Conservation (phyloP, 2,113 vertebrate species). For the Seriola dumerili region DNA sequence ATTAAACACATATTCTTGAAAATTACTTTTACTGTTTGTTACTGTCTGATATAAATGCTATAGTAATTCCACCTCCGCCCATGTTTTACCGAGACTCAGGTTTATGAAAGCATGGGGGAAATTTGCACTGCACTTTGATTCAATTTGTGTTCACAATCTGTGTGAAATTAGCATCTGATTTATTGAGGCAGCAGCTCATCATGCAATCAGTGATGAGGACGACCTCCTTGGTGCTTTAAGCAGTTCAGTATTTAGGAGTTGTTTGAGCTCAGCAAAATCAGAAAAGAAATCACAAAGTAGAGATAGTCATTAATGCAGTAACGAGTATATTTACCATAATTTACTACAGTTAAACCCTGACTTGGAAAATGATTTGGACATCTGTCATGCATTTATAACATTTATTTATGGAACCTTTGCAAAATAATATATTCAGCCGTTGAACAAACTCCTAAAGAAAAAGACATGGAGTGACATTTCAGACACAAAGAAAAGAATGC, state of each 20-base stretch:
- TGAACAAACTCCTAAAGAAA: neutral
- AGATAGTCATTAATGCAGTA: neutral
- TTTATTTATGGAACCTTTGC: neutral
- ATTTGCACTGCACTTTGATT: conserved; percentile 5
- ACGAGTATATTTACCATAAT: neutral
- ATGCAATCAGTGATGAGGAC: neutral
- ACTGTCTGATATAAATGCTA: no score
- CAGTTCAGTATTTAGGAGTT: neutral
- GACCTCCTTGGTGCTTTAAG: neutral
- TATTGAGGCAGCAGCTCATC: neutral
- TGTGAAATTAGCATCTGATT: conserved; percentile 25
- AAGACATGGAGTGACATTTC: conserved; percentile 17
- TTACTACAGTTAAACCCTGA: neutral
- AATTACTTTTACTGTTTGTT: no score
- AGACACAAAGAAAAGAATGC: neutral
- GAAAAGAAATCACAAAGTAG: neutral
- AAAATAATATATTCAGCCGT: neutral
- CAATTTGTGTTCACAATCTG: neutral
- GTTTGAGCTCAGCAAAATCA: neutral
- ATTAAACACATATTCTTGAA: no score
- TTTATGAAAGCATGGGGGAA: neutral
- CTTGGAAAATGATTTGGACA: neutral
- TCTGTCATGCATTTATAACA: no score
- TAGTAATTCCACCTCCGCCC: neutral
- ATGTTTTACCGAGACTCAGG: neutral